Base-by-base conservation (phyloP, 35 echinoderm and acorn worm genomes). In the Chiridota heheva region DNA sequence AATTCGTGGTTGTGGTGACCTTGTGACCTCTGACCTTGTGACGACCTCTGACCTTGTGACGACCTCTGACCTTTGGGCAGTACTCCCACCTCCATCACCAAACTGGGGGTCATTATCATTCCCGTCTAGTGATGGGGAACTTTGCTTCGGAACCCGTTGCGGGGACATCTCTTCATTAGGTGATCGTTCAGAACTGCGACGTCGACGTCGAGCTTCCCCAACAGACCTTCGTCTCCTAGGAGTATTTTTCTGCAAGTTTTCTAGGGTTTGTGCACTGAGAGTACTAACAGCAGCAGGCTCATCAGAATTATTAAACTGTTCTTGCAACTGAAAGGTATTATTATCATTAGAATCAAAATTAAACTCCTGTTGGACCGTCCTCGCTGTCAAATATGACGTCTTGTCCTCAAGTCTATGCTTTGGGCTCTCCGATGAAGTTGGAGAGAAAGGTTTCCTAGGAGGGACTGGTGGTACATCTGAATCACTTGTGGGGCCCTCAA, bases 361-460 rank as follows among this genome's bases (percentile, higher is more conserved):
- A 38, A 20, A 20, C 25, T 69, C 65, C 10, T 69, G 36, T 42
- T 42, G n/a, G 42, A 47, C 32, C 33, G 30, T 61, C 53, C 42
- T 2, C 10, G 5, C 3, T 49, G 75, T 36, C 65, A 24, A n/a
- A n/a, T n/a, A n/a, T n/a, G n/a, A n/a, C 0, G n/a, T 7, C 2
- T 17, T 39, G 10, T 12, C 46, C 26, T n/a, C 75, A 32, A 38
- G 33, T 26, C 58, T 78, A 24, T 41, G 15, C 12, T 6, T 15
- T 12, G 13, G 33, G 13, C 25, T 44, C 8, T 43, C n/a, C n/a
- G n/a, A n/a, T n/a, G n/a, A n/a, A n/a, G n/a, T 60, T 7, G 53
- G 51, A 20, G 75, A 78, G 1, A 78, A 49, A 42, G 75, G 75
- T 62, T 78, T 58, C 55, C 75, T 78, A 10, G 75, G 75, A 31